phyloP scores from a whole-genome alignment of 2,888 invertebrate species.

The Metalampra italica region DNA sequence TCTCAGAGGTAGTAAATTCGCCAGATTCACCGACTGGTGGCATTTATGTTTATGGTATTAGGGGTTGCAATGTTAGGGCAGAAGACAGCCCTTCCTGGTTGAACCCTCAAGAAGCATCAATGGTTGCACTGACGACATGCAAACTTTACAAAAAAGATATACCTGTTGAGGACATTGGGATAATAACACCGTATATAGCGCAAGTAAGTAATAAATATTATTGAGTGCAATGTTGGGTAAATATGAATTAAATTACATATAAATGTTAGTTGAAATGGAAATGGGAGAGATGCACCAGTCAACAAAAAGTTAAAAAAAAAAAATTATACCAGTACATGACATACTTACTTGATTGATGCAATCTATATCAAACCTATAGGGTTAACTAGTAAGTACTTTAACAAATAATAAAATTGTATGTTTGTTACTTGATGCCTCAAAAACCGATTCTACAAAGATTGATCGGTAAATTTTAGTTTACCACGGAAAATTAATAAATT shows the following conservation, averaged over 20 bases:
- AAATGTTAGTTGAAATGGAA: too few relatives aligned
- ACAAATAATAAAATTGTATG: too few relatives aligned
- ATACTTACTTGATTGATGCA: too few relatives aligned
- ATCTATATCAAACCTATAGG: too few relatives aligned
- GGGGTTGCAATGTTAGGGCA: conserved; percentile 84
- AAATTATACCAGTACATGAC: too few relatives aligned
- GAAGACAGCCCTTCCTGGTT: conserved; percentile 92
- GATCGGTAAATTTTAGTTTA: too few relatives aligned
- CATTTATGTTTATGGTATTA: conserved; percentile 84
- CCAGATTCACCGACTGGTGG: conserved; percentile 57
- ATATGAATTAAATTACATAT: background rate
- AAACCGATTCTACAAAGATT: too few relatives aligned
- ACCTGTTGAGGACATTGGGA: conserved; percentile 86
- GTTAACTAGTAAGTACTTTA: too few relatives aligned
- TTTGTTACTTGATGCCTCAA: too few relatives aligned
- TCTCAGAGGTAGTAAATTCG: conserved; percentile 44
- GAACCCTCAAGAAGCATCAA: conserved; percentile 88
- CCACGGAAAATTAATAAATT: too few relatives aligned
- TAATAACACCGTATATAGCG: conserved; percentile 94
- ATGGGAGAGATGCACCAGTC: too few relatives aligned
- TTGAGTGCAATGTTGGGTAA: conserved; percentile 1
- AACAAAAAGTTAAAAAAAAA: too few relatives aligned
- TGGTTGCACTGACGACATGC: conserved; percentile 74
- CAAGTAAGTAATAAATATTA: conserved; percentile 80
- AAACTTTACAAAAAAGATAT: conserved; percentile 83